Base-by-base conservation (phyloP, 2,888 invertebrate genomes). In the Pantelozetes paolii region DNA sequence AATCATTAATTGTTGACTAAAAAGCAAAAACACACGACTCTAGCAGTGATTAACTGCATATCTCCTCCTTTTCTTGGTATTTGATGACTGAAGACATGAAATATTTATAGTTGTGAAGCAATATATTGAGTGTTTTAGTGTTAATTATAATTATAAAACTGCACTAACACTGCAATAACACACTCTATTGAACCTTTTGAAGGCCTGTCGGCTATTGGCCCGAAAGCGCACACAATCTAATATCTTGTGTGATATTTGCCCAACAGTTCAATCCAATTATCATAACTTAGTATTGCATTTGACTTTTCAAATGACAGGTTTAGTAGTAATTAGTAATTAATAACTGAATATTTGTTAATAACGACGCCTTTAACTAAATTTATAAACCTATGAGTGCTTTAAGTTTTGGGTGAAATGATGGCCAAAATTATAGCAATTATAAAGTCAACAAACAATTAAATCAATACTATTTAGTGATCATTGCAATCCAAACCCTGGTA, bases 31-130 rank as follows among this genome's bases (percentile, higher is more conserved):
- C 20, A 59, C 59, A 59, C 20, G 11, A 59, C 59, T 59, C 13
- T 26, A 59, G 26, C 11, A 59, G 3, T 59, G 59, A 59, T 32
- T 59, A 28, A 59, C 26, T 23, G 13, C 13, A 28, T 11, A 5
- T 59, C 59, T 59, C 59, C 59, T 28, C 59, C 59, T 59, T 5
- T 59, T 30, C 59, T 26, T n/a, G 26, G 59, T 30, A n/a, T 50
- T 50, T 20, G 20, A 50, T 18, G 50, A 59, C 50, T 45, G 45
- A 45, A n/a, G n/a, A 20, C 30, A 59, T 28, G 59, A 59, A 59
- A 59, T 28, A 59, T 59, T 59, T 59, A 59, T 59, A 59, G 59
- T 28, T 59, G 26, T 59, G 2, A 8, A 2, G n/a, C 11, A 59
- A 59, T 23, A 59, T 59, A 59, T 59, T 23, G 59, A 32, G 26